Percentiles rank a stretch among this genome's conserved stretches.
Conservation (phyloP, 2,797 vertebrate genomes). For the Poecilia wingei region DNA sequence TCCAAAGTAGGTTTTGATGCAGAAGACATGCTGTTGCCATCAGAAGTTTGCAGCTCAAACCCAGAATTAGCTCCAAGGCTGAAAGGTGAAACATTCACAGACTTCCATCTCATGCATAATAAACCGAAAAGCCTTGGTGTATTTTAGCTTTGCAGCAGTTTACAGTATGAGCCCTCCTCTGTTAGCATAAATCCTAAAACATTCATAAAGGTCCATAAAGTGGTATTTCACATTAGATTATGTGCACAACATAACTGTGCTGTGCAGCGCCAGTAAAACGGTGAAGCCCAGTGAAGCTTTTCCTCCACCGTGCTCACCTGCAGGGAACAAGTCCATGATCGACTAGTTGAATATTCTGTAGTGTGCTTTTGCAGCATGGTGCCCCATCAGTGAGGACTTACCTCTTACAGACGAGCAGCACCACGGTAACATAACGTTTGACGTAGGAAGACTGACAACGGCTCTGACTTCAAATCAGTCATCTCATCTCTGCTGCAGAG, state of each 20-base stretch:
- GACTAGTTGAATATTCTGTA: neutral
- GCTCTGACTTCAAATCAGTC: constrained; percentile 39
- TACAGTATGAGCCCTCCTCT: neutral
- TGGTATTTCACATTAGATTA: neutral
- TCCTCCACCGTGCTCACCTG: neutral
- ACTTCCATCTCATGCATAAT: constrained; percentile 15
- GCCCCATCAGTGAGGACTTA: neutral
- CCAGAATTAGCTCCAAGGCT: constrained; percentile 16
- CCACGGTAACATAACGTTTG: constrained; percentile 12
- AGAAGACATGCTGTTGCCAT: neutral
- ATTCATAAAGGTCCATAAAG: neutral
- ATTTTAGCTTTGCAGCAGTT: constrained; percentile 22
- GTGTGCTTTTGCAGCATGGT: constrained; percentile 7
- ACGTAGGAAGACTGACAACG: constrained; percentile 11
- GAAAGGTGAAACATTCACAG: neutral
- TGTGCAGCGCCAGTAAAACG: neutral
- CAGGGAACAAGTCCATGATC: constrained; percentile 2
- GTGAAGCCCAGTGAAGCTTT: neutral
- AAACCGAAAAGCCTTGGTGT: constrained; percentile 11
- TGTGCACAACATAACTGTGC: neutral
- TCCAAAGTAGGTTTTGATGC: constrained; percentile 14
- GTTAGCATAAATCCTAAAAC: neutral
- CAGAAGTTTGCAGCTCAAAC: constrained; percentile 9
- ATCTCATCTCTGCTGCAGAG: constrained; percentile 24
- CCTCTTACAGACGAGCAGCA: neutral